Base-by-base conservation (phyloP, 2,113 vertebrate species). In the Rhadina sibilatrix region DNA sequence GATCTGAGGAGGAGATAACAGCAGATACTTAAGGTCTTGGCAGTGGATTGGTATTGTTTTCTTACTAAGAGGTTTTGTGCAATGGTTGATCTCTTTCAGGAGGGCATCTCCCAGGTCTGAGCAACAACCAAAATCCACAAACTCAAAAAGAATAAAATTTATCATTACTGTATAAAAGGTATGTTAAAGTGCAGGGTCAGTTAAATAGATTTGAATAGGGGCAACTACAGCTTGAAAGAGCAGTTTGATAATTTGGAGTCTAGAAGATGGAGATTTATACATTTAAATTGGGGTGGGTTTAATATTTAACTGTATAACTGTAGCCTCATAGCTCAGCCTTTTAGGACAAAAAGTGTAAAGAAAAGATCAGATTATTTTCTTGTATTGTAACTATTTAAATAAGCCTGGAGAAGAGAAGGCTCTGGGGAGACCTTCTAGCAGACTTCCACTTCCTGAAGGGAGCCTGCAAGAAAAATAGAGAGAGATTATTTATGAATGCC, bases 21-120 rank as follows among this genome's bases (percentile, higher is more conserved):
- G 76, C 56, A 94, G 82, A 76, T 89, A 91, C 79, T 96, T 97
- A 94, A 84, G 53, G 24, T 87, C 60, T 93, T 95, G 89, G 85
- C 89, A 93, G 53, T 75, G 31, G 27, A 38, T 44, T 60, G 9
- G 17, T 65, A 56, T 72, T 95, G 75, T 96, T 94, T 96, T 93
- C 68, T 30, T 76, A 47, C 50, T 79, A 90, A 86, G 40, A 85
- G 40, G 19, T 90, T 94, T 90, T 95, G 46, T 88, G 53, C 57
- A 94, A 86, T 37, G 38, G 35, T 37, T 92, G 94, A 83, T 82
- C 57, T 89, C 40, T 35, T 80, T 66, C 79, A 84, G 53, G 30
- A 91, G 75, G 49, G 28, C 40, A 79, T 85, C 91, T 95, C 64
- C 63, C 79, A 96, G 19, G 47, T 92, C 25, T 83, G 35, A 94